Evolutionary conservation across 2,888 invertebrate genomes (phyloP), one percentile per base, ranked within the genome.

Genomic region (Pseudococcus viburni): DNA sequence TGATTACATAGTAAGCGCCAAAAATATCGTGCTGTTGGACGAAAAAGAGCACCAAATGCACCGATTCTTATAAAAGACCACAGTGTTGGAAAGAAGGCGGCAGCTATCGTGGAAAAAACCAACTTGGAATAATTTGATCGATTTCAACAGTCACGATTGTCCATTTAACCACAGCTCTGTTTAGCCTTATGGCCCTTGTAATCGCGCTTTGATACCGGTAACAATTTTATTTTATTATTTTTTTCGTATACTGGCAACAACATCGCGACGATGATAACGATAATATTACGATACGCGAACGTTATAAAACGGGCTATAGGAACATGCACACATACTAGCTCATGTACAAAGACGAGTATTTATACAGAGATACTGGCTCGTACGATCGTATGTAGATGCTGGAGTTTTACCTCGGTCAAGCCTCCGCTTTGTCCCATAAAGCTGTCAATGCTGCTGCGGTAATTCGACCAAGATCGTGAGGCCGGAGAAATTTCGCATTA

Each of bases 371-470:
- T 15, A 55, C 55, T 11, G 17, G 55, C 17, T 55, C 26, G 26
- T 33, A 2, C 17, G 55, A 6, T 51, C 59, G 59, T 59, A 59
- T 59, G 59, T 59, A 59, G n/a, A 59, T 59, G 26, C 1, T 33
- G 3, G 26, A 33, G 1, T 33, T 33, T 19, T 59, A 59, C 59
- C 59, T 59, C n/a, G 59, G 59, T 59, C 19, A 6, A 59, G 59
- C 59, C 59, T 59, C 59, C 59, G 59, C 59, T 59, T 55, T n/a
- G 59, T 59, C n/a, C 59, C 59, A 59, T 59, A n/a, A 59, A 59
- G 19, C 19, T 59, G 59, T 59, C 59, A 59, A 19, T 59, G 59
- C n/a, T 59, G 59, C n/a, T 59, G 59, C 19, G 59, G 59, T 59
- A 59, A 59, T 59, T 59, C 59, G 19, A 59, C 19, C 59, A 19